These are phyloP conservation scores for Acronicta leporina DNA, from an alignment of 2,888 invertebrate species.

Conservation along the genomic window DNA sequence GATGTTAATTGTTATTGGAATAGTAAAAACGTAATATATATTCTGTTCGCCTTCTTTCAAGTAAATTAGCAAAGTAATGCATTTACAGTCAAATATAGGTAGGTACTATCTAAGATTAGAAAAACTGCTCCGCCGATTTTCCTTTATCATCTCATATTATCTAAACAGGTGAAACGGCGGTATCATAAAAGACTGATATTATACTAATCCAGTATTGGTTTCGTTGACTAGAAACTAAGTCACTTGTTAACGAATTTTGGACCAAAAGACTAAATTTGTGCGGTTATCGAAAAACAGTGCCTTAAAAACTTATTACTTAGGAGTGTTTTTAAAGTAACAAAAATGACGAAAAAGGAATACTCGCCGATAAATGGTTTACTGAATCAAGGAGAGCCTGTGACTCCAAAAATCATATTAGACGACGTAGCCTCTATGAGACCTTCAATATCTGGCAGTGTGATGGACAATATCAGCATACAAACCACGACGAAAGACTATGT, in stretches of 20 bases:
- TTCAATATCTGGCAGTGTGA: conserved; percentile 69
- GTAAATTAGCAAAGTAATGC: too few species aligned
- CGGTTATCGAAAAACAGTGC: conserved; percentile 28
- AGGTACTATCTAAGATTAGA: conserved; percentile 18
- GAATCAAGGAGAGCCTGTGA: conserved; percentile 53
- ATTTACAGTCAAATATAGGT: too few species aligned
- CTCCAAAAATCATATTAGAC: conserved; percentile 54
- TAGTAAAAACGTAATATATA: too few species aligned
- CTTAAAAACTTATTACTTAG: conserved; percentile 12
- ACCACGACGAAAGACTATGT: conserved; percentile 73
- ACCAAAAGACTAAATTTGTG: conserved; percentile 35
- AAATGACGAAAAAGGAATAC: conserved; percentile 46
- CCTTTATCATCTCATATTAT: conserved; percentile 26
- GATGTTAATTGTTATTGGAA: too few species aligned
- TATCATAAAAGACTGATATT: conserved; percentile 47
- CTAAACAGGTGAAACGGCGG: conserved; percentile 37
- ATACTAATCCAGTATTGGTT: conserved; percentile 20
- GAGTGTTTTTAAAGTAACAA: not conserved
- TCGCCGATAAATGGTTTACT: conserved; percentile 39
- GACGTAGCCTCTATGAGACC: conserved; percentile 53
- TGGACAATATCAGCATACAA: conserved; percentile 66
- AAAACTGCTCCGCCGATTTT: conserved; percentile 4
- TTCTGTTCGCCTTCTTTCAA: too few species aligned
- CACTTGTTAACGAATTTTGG: conserved; percentile 26
- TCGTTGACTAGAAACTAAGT: conserved; percentile 27